Evolutionary conservation across 2,113 vertebrate species (phyloP).

Genomic region (Cervus canadensis): DNA sequence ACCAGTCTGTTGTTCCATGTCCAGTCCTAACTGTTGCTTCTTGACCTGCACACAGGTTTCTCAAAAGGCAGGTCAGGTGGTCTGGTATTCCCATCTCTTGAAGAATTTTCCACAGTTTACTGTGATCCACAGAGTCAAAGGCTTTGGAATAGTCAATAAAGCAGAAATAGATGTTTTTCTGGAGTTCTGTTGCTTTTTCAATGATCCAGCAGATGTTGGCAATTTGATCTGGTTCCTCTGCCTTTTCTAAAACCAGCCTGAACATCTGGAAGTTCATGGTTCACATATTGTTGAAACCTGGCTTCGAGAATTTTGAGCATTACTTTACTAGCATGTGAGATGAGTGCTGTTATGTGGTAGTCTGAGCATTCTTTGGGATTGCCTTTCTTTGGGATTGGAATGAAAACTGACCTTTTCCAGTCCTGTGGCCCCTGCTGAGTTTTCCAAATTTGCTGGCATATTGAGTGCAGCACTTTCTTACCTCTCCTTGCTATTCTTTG

Average conservation of each 20-base stretch:
- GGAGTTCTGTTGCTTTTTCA: not conserved
- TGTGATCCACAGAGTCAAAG: not conserved
- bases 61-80: not conserved
- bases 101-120: not conserved
- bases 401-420: not conserved
- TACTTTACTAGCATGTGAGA: rapidly evolving
- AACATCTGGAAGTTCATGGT: not conserved
- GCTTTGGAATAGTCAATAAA: not conserved
- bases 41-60: not conserved
- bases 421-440: not conserved
- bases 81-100: not conserved
- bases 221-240: not conserved
- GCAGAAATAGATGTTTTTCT: not conserved
- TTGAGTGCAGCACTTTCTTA: not conserved
- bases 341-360: not conserved
- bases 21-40: not conserved
- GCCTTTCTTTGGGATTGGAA: not conserved
- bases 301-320: not conserved
- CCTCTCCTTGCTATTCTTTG: not conserved
- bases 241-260: not conserved
- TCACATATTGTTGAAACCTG: not conserved
- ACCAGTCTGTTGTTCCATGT: not conserved
- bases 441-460: not conserved
- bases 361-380: not conserved
- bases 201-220: not conserved